Evolutionary conservation across 2,888 invertebrate genomes (phyloP), one percentile per base, ranked within the genome.

Genomic region (Sarcophaga rosellei): DNA sequence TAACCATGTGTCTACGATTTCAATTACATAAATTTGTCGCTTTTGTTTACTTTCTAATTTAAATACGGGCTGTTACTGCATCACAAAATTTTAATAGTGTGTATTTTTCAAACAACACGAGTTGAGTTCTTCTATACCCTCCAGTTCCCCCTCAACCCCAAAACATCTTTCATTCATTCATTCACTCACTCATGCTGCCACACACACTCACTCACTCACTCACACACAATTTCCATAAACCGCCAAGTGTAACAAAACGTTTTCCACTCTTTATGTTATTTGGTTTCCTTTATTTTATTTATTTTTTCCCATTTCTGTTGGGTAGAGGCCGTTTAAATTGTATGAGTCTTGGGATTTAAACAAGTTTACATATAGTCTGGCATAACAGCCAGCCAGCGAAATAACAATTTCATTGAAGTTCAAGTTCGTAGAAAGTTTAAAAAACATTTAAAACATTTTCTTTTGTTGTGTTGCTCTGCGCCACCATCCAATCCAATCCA

Each of bases 21-120:
- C 88, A 89, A 89, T 89, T 89, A 88, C 87, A 88, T 89, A 88
- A 88, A 88, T 87, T 88, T 87, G 84, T 87, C 79, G 85, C 86
- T 85, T 88, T 88, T 89, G 88, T 88, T 87, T 86, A 72, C 86
- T 78, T 79, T 86, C 84, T 84, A 86, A 86, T 86, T 86, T 86
- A 86, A 86, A 86, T 86, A 81, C 84, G 86, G 86, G 86, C 86
- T 86, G 81, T 84, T 86, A 84, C 86, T 79, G 86, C 86, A 86
- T 81, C 81, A 76, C 86, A 78, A 86, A 84, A 84, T 72, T 86
- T 81, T 86, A 86, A 84, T 86, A 86, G 86, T 81, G 85, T 85
- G 86, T 86, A 84, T 78, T 74, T 84, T 73, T 63, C 35, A 85
- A 81, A 81, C 85, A 78, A 78, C 77, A 81, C 77, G 20, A 72